Evolutionary conservation across 2,113 vertebrate species (phyloP), one percentile per base, ranked within the genome.

Genomic region (Boulengeromyrus knoepffleri): DNA sequence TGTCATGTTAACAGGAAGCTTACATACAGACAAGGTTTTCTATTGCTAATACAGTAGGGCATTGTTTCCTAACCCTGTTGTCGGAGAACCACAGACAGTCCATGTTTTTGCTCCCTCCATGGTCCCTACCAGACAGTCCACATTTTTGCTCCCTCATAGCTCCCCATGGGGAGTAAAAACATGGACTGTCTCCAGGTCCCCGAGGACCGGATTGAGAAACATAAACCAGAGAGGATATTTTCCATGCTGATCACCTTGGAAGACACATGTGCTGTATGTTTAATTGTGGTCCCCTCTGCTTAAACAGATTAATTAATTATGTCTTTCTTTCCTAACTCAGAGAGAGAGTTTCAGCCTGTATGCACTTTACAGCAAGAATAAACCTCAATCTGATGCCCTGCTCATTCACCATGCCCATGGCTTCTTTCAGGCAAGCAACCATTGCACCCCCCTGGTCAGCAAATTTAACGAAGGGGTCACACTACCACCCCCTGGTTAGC

Each of bases 301-400:
- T 87, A n/a, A 52, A 19, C 49, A 24, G n/a, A 15, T 89, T 24
- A 91, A 77, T 45, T 85, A 0, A 2, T 91, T 7, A 89, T 77
- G 80, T 52, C 92, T 91, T 87, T 31, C 87, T 90, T 6, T 49
- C 52, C 91, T 56, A 77, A 13, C 91, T 94, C 86, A 97, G 96
- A 94, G 93, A 89, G 96, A 96, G 87, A 95, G 92, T 90, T 96
- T 97, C 92, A 93, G 94, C 53, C 92, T 97, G 83, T 97, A 97
- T 74, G 96, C 96, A 3, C 95, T 96, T 70, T 97, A 97, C 94
- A 97, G 96, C 93, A 97, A 97, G 93, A 97, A 97, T 93, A 96
- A 96, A 90, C 96, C 96, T 0, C 94, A 94, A 88, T 97, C 96
- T 0, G 96, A 97, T 85, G 90, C 90, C 89, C 95, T 96, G 13